A percentile compares a stretch with the other conserved stretches of the same genome.
These are phyloP conservation scores for Probaryconus sp. DNA, from an alignment of 1,140 invertebrate species.

Conservation along the genomic window DNA sequence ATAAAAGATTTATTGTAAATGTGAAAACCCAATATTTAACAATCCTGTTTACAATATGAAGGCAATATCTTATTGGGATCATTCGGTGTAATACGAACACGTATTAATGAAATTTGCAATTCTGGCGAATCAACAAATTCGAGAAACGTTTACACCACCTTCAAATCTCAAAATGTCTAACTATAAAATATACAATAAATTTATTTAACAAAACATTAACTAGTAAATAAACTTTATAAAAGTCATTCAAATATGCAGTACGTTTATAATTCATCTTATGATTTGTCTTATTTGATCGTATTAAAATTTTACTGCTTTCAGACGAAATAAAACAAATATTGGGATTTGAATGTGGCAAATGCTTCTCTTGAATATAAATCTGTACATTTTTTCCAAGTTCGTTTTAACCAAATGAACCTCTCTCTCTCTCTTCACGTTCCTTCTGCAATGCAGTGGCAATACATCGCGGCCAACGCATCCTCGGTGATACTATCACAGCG, in stretches of 20 bases:
- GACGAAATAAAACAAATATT: not conserved
- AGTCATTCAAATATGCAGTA: too few relatives aligned
- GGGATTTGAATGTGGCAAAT: not conserved
- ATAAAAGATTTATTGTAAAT: slow-evolving; percentile 6
- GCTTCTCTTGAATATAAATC: slow-evolving; percentile 2
- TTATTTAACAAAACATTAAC: too few relatives aligned
- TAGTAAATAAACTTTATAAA: too few relatives aligned
- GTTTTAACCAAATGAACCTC: slow-evolving; percentile 13
- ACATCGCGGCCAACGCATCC: slow-evolving; percentile 28
- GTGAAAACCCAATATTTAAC: slow-evolving; percentile 5
- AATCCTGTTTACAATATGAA: slow-evolving; percentile 28
- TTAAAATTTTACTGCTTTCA: too few relatives aligned
- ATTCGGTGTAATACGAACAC: not conserved
- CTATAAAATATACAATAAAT: too few relatives aligned
- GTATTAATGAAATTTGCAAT: not conserved
- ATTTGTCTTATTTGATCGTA: too few relatives aligned
- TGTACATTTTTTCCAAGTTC: slow-evolving; percentile 11
- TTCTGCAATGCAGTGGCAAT: slow-evolving; percentile 47
- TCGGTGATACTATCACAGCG: slow-evolving; percentile 46
- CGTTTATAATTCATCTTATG: too few relatives aligned
- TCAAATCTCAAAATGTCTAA: too few relatives aligned
- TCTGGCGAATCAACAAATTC: not conserved
- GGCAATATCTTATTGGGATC: slow-evolving; percentile 16
- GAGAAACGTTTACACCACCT: too few relatives aligned
- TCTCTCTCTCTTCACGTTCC: slow-evolving; percentile 25